Evolutionary conservation across 2,113 vertebrate species (phyloP).

Genomic region (Phaethornis superciliosus): DNA sequence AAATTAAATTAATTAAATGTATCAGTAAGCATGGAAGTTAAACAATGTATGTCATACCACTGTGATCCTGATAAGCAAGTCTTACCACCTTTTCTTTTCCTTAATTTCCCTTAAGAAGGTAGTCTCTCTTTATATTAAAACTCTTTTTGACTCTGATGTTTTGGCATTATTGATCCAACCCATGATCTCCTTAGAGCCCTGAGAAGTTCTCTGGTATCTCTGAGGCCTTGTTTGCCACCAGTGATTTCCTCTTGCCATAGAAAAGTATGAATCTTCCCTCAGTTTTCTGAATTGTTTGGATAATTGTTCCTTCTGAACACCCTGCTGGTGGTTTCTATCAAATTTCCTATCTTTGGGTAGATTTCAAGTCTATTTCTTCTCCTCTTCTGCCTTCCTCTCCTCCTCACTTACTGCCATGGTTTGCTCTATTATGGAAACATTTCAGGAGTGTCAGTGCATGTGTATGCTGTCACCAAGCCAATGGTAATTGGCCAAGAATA

Average conservation of each 20-base stretch:
- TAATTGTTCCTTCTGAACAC: constrained; percentile 25
- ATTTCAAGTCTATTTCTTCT: constrained; percentile 27
- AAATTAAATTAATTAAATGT: neutral
- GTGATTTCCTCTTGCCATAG: neutral
- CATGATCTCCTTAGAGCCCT: neutral
- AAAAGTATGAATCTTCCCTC: neutral
- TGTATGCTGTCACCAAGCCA: neutral
- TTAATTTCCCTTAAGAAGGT: neutral
- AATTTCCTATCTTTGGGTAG: neutral
- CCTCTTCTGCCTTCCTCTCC: neutral
- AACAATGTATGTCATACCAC: neutral
- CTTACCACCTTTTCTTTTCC: neutral
- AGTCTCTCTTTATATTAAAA: neutral
- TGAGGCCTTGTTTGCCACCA: neutral
- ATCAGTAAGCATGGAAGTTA: neutral
- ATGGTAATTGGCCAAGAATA: neutral
- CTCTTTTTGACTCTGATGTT: neutral
- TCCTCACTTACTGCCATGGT: neutral
- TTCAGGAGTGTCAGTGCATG: neutral
- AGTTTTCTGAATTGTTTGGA: neutral
- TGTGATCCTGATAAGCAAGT: neutral
- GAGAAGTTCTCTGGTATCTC: neutral
- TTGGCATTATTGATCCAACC: neutral
- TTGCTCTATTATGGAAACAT: constrained; percentile 47
- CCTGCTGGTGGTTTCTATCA: neutral